A percentile compares a stretch with the other conserved stretches of the same genome.
Conservation (phyloP, 2,797 vertebrate species). For the Channa striata region DNA sequence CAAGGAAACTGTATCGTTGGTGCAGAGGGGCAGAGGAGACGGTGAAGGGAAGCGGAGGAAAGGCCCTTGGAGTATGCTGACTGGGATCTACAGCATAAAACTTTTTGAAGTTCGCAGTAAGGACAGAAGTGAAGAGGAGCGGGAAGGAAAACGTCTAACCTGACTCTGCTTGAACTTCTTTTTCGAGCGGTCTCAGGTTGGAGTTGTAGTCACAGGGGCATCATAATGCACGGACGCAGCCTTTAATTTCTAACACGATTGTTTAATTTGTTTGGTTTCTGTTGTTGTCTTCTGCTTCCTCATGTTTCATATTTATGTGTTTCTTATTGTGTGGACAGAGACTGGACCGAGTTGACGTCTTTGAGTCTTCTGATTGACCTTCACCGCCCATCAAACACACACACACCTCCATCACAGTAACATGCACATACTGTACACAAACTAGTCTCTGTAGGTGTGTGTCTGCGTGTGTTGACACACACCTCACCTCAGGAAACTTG, state of each 20-base stretch:
- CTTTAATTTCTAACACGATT: too few species aligned
- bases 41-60: conserved; percentile 35
- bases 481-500: conserved; percentile 97
- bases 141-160: conserved; percentile 4
- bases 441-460: conserved; percentile 30
- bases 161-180: neutral
- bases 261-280: too few species aligned
- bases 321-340: too few species aligned
- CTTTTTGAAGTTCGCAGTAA: conserved; percentile 68
- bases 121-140: neutral
- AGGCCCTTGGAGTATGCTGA: conserved; percentile 6
- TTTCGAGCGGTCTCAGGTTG: too few species aligned
- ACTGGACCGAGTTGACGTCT: conserved; percentile 34
- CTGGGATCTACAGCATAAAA: conserved; percentile 32
- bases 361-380: conserved; percentile 62
- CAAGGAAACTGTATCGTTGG: conserved; percentile 54
- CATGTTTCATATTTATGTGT: too few species aligned
- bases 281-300: too few species aligned
- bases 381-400: conserved; percentile 31
- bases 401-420: conserved; percentile 17
- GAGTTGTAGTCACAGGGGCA: too few species aligned
- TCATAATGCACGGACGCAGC: too few species aligned
- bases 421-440: conserved; percentile 24
- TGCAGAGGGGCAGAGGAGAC: conserved; percentile 38
- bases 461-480: conserved; percentile 75